Evolutionary conservation across 2,888 invertebrate species (phyloP).

Genomic region (Rhyacophila evoluta): DNA sequence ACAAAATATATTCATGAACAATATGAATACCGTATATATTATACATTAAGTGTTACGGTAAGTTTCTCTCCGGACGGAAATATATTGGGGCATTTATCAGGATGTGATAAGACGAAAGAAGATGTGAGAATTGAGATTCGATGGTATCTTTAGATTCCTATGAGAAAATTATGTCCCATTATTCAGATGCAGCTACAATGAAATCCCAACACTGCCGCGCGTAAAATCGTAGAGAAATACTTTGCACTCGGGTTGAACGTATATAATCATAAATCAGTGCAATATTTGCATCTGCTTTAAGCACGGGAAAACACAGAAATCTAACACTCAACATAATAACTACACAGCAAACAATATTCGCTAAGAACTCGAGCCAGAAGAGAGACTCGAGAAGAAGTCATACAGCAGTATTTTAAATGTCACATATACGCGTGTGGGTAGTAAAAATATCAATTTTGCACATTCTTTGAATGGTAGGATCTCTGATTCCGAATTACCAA

Average conservation of each 20-base stretch:
- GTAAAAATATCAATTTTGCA: too few relatives aligned
- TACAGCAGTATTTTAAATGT: too few relatives aligned
- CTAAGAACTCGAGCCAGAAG: too few relatives aligned
- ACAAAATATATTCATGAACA: too few relatives aligned
- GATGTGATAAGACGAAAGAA: slow-evolving; percentile 36
- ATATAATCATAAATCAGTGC: background rate
- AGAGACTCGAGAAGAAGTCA: too few relatives aligned
- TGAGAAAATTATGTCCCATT: slow-evolving; percentile 41
- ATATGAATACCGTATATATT: too few relatives aligned
- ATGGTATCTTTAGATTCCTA: slow-evolving; percentile 40
- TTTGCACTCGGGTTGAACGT: slow-evolving; percentile 19
- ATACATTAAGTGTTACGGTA: background rate
- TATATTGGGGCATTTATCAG: slow-evolving; percentile 39
- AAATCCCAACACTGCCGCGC: background rate
- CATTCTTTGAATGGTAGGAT: too few relatives aligned
- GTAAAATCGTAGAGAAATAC: background rate
- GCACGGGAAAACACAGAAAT: background rate
- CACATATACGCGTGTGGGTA: too few relatives aligned
- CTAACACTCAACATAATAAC: too few relatives aligned
- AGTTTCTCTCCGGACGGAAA: background rate
- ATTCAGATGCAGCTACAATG: slow-evolving; percentile 30
- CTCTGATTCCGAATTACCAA: too few relatives aligned
- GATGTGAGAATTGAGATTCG: slow-evolving; percentile 40
- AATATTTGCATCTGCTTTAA: background rate
- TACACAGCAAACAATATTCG: too few relatives aligned